These are phyloP conservation scores for Esox niger DNA, from an alignment of 2,113 vertebrate genomes.

Conservation along the genomic window DNA sequence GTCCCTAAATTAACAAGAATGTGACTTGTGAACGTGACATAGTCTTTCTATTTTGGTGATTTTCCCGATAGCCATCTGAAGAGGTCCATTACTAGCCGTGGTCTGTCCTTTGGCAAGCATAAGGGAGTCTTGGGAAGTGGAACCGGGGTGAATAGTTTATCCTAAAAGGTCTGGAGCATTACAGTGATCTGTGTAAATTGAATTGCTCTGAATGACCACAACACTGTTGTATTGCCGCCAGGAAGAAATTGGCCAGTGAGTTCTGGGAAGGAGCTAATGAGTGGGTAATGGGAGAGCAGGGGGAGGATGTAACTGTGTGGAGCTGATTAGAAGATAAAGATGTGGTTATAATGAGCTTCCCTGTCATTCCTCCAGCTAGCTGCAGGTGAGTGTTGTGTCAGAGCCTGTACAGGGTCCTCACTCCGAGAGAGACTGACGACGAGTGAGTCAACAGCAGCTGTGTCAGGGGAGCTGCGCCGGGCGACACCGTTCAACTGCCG, in stretches of 20 bases:
- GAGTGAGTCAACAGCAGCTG: neutral
- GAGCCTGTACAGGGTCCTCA: no score
- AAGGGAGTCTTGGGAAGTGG: neutral
- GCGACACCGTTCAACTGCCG: neutral
- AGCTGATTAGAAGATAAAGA: neutral
- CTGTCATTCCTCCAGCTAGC: no score
- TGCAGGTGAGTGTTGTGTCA: no score
- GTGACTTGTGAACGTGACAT: conserved; percentile 22
- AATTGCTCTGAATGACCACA: neutral
- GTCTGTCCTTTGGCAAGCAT: no score
- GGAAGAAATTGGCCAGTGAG: neutral
- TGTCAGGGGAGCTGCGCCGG: neutral
- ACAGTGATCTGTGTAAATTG: neutral
- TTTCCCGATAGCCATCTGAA: no score
- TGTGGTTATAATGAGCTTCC: neutral
- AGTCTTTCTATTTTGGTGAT: neutral
- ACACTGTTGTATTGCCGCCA: neutral
- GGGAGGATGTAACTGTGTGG: neutral
- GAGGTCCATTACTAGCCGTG: no score
- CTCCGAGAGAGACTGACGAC: neutral
- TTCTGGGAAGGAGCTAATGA: neutral
- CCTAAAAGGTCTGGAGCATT: neutral
- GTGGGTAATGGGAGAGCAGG: neutral
- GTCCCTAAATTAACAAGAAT: conserved; percentile 18
- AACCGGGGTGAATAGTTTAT: neutral